phyloP scores from a whole-genome alignment of 2,113 vertebrate genomes.

The Nanger granti region DNA sequence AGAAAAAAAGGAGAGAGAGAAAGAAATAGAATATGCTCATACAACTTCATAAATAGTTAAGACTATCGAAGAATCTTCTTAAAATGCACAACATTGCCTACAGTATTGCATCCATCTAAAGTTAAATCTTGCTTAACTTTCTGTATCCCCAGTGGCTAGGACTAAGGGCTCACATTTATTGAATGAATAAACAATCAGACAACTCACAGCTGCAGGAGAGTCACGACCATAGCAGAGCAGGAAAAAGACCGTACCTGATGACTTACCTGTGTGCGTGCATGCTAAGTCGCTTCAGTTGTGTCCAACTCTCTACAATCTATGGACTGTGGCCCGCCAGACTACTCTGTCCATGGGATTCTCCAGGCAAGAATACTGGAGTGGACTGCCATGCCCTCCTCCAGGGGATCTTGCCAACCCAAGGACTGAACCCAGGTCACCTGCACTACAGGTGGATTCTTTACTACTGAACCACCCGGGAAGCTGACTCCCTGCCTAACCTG shows the following conservation, averaged over 20 bases:
- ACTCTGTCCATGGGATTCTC: not conserved
- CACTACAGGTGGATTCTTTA: not conserved
- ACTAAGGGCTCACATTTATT: not conserved
- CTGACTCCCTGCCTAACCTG: not conserved
- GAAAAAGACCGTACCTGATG: not conserved
- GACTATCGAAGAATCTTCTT: not conserved
- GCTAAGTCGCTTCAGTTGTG: not conserved
- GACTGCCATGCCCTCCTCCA: not conserved
- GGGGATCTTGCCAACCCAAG: not conserved
- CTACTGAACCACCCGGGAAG: not conserved
- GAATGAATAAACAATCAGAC: not conserved
- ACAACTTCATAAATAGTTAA: not conserved
- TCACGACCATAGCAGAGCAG: not conserved
- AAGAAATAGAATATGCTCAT: not conserved
- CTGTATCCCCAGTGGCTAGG: not conserved
- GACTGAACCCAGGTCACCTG: not conserved
- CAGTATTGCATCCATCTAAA: not conserved
- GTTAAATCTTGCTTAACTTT: not conserved
- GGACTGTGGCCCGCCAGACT: not conserved
- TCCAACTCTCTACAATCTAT: not conserved
- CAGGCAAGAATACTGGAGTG: not conserved
- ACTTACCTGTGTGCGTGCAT: rapidly evolving
- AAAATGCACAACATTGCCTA: not conserved
- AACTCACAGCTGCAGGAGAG: not conserved
- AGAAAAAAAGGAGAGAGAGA: conserved; percentile 56